Base-by-base conservation (phyloP, 2,797 vertebrate genomes). In the Etheostoma nigrum region DNA sequence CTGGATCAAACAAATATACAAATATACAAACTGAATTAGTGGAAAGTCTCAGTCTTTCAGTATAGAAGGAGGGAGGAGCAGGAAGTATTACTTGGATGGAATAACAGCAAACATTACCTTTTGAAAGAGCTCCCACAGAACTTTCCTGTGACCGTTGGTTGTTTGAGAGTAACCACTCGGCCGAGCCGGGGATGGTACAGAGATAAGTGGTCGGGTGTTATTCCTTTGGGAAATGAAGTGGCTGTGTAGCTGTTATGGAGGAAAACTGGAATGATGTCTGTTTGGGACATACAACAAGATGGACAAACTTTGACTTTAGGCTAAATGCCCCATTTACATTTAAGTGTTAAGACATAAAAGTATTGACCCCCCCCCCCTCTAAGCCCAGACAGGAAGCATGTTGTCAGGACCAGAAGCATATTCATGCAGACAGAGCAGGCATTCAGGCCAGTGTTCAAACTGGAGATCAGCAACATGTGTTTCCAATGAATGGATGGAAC, bases 21-120 rank as follows among this genome's bases (percentile, higher is more conserved):
- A 62, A 65, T 54, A 48, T 14, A 55, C 44, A 57, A 67, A 58
- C 7, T 25, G 6, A 8, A 55, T 13, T 30, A n/a, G n/a, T 45
- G 19, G 10, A 48, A 67, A 48, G 33, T 52, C 15, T 16, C 16
- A 30, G 44, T 21, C 18, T 42, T 51, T 60, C 71, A 71, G 30
- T 23, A 79, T 52, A 62, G 33, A 45, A 73, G 42, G 86, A 83
- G 88, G 87, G 77, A 89, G 91, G 86, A 81, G 72, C 87, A 92
- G 94, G 91, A 89, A 90, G 89, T 88, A 52, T 69, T 67, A 67
- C 84, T 82, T 76, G 85, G 89, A 86, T 30, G 92, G 89, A 95
- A 91, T 91, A 94, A 93, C 91, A 88, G 94, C 95, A 95, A 95
- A 86, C 90, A 93, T 96, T 96, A 95, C 93, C 95, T 94, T 95